Evolutionary conservation across 2,888 invertebrate species (phyloP).

Genomic region (Meandrusa payeni): DNA sequence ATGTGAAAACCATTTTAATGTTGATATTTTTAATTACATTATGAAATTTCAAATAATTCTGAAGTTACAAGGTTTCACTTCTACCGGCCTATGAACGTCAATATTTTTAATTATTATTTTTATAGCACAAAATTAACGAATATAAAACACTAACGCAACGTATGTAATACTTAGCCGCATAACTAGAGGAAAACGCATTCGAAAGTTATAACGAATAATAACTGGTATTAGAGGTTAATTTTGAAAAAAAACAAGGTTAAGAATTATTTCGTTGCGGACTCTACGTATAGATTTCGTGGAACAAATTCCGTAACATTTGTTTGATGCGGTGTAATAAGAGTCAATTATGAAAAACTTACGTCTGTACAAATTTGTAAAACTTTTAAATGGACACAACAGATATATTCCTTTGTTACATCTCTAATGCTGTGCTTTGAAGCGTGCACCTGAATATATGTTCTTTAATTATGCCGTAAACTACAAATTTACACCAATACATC

Average conservation of each 20-base stretch:
- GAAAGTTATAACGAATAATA: conserved; percentile 67
- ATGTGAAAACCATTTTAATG: too few species aligned
- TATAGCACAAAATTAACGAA: too few species aligned
- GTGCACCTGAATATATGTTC: too few species aligned
- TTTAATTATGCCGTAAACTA: too few species aligned
- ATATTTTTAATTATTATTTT: too few species aligned
- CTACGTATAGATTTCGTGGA: conserved; percentile 72
- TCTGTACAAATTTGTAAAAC: conserved; percentile 36
- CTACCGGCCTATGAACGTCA: too few species aligned
- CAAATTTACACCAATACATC: too few species aligned
- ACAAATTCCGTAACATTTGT: conserved; percentile 76
- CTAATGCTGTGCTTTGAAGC: too few species aligned
- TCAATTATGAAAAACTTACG: conserved; percentile 73
- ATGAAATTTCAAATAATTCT: too few species aligned
- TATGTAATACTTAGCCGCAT: conserved; percentile 45
- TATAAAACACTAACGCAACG: conserved; percentile 26
- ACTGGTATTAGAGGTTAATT: conserved; percentile 55
- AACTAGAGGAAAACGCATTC: conserved; percentile 46
- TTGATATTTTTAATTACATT: too few species aligned
- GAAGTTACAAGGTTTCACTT: too few species aligned
- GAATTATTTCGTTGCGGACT: conserved; percentile 62
- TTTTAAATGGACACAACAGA: conserved; percentile 15
- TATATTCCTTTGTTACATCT: conserved; percentile 5
- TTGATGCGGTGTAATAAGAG: conserved; percentile 77
- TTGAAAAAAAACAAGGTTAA: conserved; percentile 35